These are phyloP conservation scores for Meteorus colon DNA, from an alignment of 2,888 invertebrate genomes.

Conservation along the genomic window DNA sequence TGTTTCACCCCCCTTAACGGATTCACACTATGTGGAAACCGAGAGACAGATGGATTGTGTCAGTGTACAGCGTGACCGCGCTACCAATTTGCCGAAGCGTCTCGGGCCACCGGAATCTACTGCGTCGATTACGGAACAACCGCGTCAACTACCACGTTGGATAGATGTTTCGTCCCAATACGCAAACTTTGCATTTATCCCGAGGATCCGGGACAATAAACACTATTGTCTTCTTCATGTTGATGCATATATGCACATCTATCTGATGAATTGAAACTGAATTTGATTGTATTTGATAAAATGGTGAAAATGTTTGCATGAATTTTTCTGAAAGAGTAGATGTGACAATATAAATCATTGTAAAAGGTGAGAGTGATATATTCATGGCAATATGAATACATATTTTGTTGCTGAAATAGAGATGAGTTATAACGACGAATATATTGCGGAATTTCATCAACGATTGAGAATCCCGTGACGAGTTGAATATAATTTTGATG, in stretches of 20 bases:
- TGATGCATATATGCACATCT: background rate
- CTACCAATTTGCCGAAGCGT: conserved; percentile 36
- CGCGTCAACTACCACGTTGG: conserved; percentile 24
- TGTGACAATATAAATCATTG: too few relatives aligned
- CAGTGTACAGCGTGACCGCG: conserved; percentile 28
- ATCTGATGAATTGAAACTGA: too few relatives aligned
- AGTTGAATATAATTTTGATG: background rate
- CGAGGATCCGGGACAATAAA: conserved; percentile 16
- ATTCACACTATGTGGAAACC: background rate
- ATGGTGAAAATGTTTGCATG: too few relatives aligned
- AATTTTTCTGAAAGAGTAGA: too few relatives aligned
- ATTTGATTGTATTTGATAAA: too few relatives aligned
- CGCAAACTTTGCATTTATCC: conserved; percentile 33
- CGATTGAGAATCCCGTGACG: background rate
- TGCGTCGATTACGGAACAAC: conserved; percentile 34
- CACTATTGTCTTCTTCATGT: background rate
- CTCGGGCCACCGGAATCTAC: conserved; percentile 33
- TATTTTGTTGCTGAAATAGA: background rate
- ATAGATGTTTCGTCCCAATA: conserved; percentile 25
- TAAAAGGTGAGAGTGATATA: too few relatives aligned
- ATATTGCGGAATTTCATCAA: background rate
- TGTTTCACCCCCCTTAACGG: conserved; percentile 27
- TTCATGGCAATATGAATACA: background rate
- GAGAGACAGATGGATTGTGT: conserved; percentile 28
- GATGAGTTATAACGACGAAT: background rate